These are phyloP conservation scores for Panagrolaimus sp. DNA, from an alignment of 1,140 invertebrate genomes.

Conservation along the genomic window DNA sequence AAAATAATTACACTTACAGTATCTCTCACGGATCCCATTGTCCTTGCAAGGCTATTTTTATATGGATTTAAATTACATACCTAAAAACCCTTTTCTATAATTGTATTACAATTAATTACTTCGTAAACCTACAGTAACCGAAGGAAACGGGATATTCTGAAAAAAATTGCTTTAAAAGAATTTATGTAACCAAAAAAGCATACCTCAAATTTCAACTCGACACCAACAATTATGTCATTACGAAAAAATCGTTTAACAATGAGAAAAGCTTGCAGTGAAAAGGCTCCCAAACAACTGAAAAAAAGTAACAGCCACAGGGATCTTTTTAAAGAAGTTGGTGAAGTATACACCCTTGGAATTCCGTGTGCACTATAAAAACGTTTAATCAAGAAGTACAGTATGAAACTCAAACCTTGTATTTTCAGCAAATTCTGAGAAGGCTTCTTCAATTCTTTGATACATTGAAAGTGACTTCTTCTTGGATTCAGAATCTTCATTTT, in stretches of 20 bases:
- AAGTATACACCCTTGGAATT: conserved; percentile 41
- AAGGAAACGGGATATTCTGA: conserved; percentile 41
- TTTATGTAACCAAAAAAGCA: no score
- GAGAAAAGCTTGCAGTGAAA: conserved; percentile 34
- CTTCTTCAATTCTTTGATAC: conserved; percentile 22
- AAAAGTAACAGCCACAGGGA: conserved; percentile 42
- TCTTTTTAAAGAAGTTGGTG: conserved; percentile 21
- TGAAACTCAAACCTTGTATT: conserved; percentile 25
- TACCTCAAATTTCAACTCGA: conserved; percentile 38
- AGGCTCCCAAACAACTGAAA: conserved; percentile 36
- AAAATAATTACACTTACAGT: conserved; percentile 25
- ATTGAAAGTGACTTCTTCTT: neutral
- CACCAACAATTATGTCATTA: conserved; percentile 45
- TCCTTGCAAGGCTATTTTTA: conserved; percentile 39
- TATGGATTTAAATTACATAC: conserved; percentile 43
- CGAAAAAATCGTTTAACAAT: conserved; percentile 41
- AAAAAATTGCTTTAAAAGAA: no score
- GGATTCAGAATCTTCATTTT: neutral
- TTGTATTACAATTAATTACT: no score
- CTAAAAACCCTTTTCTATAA: conserved; percentile 13
- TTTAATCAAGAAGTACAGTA: conserved; percentile 9
- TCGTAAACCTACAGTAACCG: conserved; percentile 17
- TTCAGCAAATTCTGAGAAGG: conserved; percentile 34
- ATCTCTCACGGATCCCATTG: conserved; percentile 33
- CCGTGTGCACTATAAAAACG: conserved; percentile 43